phyloP scores from a whole-genome alignment of 2,888 invertebrate genomes.

The Andrena hattorfiana region DNA sequence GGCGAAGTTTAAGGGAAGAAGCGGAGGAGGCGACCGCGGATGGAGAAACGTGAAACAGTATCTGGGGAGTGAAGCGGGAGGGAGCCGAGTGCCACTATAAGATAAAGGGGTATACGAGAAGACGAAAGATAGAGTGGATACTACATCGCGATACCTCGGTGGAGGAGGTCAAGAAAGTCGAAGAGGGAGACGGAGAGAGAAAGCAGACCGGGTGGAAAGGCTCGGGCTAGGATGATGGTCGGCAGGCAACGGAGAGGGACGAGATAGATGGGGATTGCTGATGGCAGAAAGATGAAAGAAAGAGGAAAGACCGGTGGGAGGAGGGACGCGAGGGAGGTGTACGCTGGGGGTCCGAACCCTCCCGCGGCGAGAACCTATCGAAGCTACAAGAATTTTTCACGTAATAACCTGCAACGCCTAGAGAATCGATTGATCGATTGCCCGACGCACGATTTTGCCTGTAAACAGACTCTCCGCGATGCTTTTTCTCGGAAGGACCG shows the following conservation, averaged over 20 bases:
- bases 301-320: slow-evolving; percentile 32
- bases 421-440: slow-evolving; percentile 80
- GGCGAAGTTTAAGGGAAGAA: neutral
- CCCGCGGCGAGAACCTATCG: slow-evolving; percentile 80
- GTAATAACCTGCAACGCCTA: slow-evolving; percentile 81
- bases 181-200: slow-evolving; percentile 44
- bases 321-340: slow-evolving; percentile 53
- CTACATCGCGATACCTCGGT: slow-evolving; percentile 41
- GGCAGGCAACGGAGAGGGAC: slow-evolving; percentile 41
- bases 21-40: neutral
- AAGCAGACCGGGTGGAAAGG: slow-evolving; percentile 44
- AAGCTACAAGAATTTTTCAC: slow-evolving; percentile 79
- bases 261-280: slow-evolving; percentile 71
- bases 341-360: slow-evolving; percentile 75
- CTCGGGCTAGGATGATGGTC: slow-evolving; percentile 48
- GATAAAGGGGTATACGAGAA: slow-evolving; percentile 16
- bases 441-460: slow-evolving; percentile 77
- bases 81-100: neutral
- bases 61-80: neutral
- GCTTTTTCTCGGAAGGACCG: slow-evolving; percentile 51
- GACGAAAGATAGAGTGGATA: slow-evolving; percentile 37
- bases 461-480: slow-evolving; percentile 67
- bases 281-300: slow-evolving; percentile 68
- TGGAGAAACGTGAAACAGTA: slow-evolving; percentile 10
- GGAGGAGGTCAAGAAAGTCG: slow-evolving; percentile 48